Evolutionary conservation across 2,113 vertebrate species (phyloP).

Genomic region (Xiphias gladius): DNA sequence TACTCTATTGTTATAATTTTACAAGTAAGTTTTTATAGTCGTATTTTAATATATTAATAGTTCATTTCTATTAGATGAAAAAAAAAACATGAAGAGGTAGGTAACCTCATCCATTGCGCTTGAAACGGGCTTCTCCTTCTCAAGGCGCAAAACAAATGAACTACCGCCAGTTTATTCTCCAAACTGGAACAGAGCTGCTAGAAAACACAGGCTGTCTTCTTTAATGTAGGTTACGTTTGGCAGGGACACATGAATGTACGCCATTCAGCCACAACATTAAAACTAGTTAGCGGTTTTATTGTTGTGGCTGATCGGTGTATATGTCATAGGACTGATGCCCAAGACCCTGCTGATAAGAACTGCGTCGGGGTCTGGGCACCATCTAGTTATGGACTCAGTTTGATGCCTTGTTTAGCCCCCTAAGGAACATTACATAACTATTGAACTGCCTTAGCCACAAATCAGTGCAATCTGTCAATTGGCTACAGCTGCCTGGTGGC

Average conservation of each 20-base stretch:
- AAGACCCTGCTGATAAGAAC: slow-evolving; percentile 23
- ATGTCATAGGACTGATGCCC: background rate
- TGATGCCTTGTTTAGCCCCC: slow-evolving; percentile 48
- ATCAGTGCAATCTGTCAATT: slow-evolving; percentile 68
- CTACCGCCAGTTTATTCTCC: background rate
- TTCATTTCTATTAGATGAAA: background rate
- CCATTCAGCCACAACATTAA: no score
- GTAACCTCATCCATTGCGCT: no score
- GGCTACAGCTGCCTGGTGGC: slow-evolving; percentile 45
- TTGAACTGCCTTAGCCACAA: slow-evolving; percentile 58
- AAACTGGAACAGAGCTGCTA: slow-evolving; percentile 2
- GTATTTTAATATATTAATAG: background rate
- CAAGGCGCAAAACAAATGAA: background rate
- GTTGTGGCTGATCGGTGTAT: no score
- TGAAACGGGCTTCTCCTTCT: background rate
- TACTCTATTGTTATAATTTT: background rate
- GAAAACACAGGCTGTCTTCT: background rate
- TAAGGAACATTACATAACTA: slow-evolving; percentile 63
- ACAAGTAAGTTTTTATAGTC: background rate
- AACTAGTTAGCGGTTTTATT: no score
- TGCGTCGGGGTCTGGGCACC: slow-evolving; percentile 19
- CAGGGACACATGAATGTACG: background rate
- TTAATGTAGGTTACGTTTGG: background rate
- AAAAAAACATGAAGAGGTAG: background rate
- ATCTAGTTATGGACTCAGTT: slow-evolving; percentile 32